Percentiles rank a stretch among this genome's conserved stretches.
Conservation (phyloP, 2,113 vertebrate genomes). For the Zosterops lateralis region DNA sequence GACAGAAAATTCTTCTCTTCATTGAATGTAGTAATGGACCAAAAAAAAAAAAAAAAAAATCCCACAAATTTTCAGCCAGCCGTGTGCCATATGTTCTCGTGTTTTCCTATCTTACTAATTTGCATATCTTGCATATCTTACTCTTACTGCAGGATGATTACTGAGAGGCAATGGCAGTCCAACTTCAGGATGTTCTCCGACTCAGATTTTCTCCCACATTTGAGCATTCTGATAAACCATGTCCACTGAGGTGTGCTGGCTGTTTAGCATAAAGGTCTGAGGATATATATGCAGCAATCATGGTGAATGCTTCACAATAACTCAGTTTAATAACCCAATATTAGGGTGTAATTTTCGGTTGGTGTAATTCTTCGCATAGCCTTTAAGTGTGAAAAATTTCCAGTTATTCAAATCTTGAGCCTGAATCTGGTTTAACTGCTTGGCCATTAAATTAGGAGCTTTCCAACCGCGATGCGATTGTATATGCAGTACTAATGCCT, state of each 20-base stretch:
- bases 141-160: background rate
- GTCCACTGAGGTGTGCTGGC: background rate
- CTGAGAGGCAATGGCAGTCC: fast-evolving
- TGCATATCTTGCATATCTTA: background rate
- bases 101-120: background rate
- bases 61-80: background rate
- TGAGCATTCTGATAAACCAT: background rate
- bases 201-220: background rate
- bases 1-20: background rate
- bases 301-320: background rate
- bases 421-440: background rate
- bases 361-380: background rate
- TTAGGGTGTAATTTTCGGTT: background rate
- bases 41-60: background rate
- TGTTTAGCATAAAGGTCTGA: background rate
- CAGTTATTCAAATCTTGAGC: background rate
- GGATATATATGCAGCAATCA: background rate
- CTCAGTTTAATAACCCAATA: background rate
- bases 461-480: background rate
- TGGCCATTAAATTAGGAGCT: background rate
- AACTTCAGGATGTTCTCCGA: background rate
- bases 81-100: background rate
- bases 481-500: background rate
- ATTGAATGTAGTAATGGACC: background rate
- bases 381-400: background rate